Evolutionary conservation across 2,888 invertebrate genomes (phyloP).

Genomic region (Iphiclides podalirius): DNA sequence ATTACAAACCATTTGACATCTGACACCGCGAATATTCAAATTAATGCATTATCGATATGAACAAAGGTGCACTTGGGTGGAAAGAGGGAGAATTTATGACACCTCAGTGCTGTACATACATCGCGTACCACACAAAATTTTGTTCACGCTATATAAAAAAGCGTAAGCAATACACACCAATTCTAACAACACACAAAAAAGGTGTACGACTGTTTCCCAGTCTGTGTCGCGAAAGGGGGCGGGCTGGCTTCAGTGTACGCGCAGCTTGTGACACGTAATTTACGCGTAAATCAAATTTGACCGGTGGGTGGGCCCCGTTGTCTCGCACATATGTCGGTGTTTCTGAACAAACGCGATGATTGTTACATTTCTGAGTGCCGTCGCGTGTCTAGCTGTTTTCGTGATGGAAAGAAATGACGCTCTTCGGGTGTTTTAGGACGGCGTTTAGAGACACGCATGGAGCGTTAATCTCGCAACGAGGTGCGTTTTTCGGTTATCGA

Average conservation of each 20-base stretch:
- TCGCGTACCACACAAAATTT: slow-evolving; percentile 33
- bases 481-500: not conserved
- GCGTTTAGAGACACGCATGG: slow-evolving; percentile 34
- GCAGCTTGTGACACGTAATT: slow-evolving; percentile 77
- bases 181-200: slow-evolving; percentile 16
- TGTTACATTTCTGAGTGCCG: slow-evolving; percentile 63
- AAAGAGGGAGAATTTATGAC: slow-evolving; percentile 62
- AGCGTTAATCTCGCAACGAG: slow-evolving; percentile 2
- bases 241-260: slow-evolving; percentile 43
- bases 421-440: slow-evolving; percentile 28
- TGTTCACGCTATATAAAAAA: slow-evolving; percentile 34
- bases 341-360: slow-evolving; percentile 55
- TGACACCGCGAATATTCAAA: slow-evolving; percentile 80
- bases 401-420: slow-evolving; percentile 61
- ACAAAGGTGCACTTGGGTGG: slow-evolving; percentile 68
- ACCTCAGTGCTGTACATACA: slow-evolving; percentile 44
- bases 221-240: slow-evolving; percentile 39
- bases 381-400: slow-evolving; percentile 59
- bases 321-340: slow-evolving; percentile 75
- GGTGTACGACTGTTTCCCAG: slow-evolving; percentile 28
- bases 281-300: slow-evolving; percentile 80
- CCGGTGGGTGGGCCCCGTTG: slow-evolving; percentile 70
- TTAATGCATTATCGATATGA: slow-evolving; percentile 77
- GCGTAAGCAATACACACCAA: not conserved
- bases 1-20: slow-evolving; percentile 79